Percentiles rank a stretch among this genome's conserved stretches.
Conservation (phyloP, 2,888 invertebrate species). For the Spatulosminthurus flaviceps region DNA sequence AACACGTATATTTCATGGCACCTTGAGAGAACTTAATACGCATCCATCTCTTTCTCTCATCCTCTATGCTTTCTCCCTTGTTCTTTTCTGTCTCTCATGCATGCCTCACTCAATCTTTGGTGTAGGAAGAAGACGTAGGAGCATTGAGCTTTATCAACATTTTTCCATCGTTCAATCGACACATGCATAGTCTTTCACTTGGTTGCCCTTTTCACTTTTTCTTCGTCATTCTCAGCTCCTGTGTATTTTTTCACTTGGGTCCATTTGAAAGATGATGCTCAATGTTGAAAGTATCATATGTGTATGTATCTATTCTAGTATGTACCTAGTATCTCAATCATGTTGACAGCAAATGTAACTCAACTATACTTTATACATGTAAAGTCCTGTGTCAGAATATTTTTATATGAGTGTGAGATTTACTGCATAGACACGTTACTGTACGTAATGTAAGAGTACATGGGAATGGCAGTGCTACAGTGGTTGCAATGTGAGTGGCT, state of each 20-base stretch:
- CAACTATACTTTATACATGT: too few species aligned
- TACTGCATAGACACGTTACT: too few species aligned
- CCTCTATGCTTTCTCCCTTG: neutral
- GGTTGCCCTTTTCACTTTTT: neutral
- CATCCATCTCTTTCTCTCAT: neutral
- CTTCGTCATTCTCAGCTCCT: neutral
- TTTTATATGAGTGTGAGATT: too few species aligned
- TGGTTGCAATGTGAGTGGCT: too few species aligned
- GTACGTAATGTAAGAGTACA: too few species aligned
- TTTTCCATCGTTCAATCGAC: conserved; percentile 6
- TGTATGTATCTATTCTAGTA: neutral
- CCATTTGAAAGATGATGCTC: neutral
- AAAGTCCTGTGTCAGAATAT: too few species aligned
- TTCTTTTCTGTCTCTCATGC: neutral
- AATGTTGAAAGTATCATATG: neutral
- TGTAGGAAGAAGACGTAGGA: neutral
- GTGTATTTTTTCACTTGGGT: neutral
- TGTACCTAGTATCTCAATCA: too few species aligned
- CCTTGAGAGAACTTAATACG: neutral
- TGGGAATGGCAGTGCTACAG: neutral
- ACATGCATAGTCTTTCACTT: conserved; percentile 8
- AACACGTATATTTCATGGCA: neutral
- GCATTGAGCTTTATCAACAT: conserved; percentile 1
- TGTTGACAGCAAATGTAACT: too few species aligned
- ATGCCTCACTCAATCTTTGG: neutral